Evolutionary conservation across 2,888 invertebrate species (phyloP).

Genomic region (Villa cingulata): DNA sequence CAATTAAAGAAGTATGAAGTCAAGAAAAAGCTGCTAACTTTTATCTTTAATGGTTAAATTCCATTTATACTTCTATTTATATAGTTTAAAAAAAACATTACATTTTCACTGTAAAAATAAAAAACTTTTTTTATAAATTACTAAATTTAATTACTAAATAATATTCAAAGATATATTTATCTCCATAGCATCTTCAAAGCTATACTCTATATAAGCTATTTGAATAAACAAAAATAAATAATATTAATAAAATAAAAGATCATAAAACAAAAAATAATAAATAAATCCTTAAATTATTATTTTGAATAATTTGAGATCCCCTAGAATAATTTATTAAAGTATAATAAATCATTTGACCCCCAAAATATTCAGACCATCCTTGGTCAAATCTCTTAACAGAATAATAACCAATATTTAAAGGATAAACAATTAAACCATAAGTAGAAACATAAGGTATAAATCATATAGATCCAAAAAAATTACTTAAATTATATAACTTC

Average conservation of each 20-base stretch:
- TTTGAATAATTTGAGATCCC: constrained; percentile 30
- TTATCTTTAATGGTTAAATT: constrained; percentile 39
- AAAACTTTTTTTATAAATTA: constrained; percentile 22
- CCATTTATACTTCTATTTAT: constrained; percentile 43
- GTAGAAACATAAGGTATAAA: constrained; percentile 41
- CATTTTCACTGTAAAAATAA: constrained; percentile 47
- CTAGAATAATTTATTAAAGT: constrained; percentile 35
- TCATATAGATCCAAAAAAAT: no score
- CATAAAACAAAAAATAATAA: no score
- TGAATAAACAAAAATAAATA: no score
- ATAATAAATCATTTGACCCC: no score
- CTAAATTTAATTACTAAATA: constrained; percentile 20
- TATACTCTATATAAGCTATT: constrained; percentile 37
- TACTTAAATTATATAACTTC: no score
- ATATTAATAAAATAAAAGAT: no score
- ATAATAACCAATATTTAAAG: no score
- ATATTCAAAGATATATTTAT: constrained; percentile 23
- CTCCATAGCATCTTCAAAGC: constrained; percentile 38
- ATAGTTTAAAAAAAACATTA: constrained; percentile 48
- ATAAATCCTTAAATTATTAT: no score
- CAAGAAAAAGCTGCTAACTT: constrained; percentile 51
- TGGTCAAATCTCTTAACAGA: no score
- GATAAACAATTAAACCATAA: no score
- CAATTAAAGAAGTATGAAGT: constrained; percentile 46
- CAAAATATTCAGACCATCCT: no score